A percentile compares a stretch with the other conserved stretches of the same genome.
These are phyloP conservation scores for Leucosticte australis DNA, from an alignment of 2,113 vertebrate genomes.

Conservation along the genomic window DNA sequence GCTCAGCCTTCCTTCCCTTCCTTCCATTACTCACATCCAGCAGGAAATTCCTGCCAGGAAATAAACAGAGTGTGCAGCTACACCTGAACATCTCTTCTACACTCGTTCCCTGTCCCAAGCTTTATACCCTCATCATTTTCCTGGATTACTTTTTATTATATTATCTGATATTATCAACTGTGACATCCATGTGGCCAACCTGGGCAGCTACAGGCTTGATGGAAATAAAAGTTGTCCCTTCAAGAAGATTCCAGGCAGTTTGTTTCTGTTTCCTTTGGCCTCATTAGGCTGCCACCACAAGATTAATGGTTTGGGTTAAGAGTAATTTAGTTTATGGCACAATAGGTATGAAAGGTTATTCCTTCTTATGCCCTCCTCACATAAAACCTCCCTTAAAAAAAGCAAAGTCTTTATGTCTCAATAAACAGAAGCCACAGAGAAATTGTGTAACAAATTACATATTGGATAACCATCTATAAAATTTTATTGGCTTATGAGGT, in stretches of 20 bases:
- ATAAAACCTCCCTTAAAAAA: constrained; percentile 46
- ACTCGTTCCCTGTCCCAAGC: not conserved
- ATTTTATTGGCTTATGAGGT: constrained; percentile 6
- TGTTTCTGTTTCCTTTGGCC: constrained; percentile 26
- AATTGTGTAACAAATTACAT: constrained; percentile 55
- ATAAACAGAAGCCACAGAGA: constrained; percentile 41
- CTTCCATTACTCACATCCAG: not conserved
- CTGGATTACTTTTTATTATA: not conserved
- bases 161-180: not conserved
- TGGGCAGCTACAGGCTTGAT: not conserved
- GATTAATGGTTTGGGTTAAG: constrained; percentile 60
- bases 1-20: not conserved
- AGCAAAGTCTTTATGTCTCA: constrained; percentile 43
- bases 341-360: constrained; percentile 49
- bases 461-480: constrained; percentile 57
- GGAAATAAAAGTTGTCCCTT: not conserved
- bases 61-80: not conserved
- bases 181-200: not conserved
- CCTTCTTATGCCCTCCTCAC: constrained; percentile 23
- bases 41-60: not conserved
- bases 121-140: not conserved
- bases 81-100: not conserved
- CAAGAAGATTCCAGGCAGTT: not conserved
- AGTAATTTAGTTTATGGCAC: constrained; percentile 65
- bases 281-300: constrained; percentile 45